A percentile compares a stretch with the other conserved stretches of the same genome.
Conservation (phyloP, 2,113 vertebrate species). For the Terrapene triunguis region DNA sequence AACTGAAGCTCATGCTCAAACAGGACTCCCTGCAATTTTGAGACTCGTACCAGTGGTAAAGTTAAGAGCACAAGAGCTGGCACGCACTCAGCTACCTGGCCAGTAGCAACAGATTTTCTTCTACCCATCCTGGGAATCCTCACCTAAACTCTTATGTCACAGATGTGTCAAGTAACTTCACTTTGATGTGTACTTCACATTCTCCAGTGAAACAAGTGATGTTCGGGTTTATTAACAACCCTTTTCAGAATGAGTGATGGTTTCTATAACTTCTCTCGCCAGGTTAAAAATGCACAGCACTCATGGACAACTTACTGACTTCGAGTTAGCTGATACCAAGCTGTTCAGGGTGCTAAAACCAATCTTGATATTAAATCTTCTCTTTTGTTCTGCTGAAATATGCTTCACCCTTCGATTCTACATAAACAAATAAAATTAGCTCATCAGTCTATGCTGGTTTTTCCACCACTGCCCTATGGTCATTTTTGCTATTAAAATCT, state of each 20-base stretch:
- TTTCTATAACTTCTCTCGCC: not conserved
- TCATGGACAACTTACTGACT: slow-evolving; percentile 73
- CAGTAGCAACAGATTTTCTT: not conserved
- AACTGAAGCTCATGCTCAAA: not conserved
- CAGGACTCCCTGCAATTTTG: not conserved
- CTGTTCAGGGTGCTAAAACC: slow-evolving; percentile 90
- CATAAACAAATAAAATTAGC: not conserved
- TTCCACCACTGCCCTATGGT: not conserved
- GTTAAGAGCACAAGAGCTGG: not conserved
- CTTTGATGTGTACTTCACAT: not conserved
- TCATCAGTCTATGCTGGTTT: not conserved
- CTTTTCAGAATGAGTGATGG: not conserved
- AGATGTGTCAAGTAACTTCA: not conserved
- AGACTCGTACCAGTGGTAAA: not conserved
- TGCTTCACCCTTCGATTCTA: slow-evolving; percentile 90
- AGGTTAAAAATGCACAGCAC: not conserved
- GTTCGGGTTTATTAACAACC: not conserved
- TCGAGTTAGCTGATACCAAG: slow-evolving; percentile 90
- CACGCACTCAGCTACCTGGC: not conserved
- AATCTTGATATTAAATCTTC: slow-evolving; percentile 93
- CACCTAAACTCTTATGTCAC: not conserved
- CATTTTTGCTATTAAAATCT: not conserved
- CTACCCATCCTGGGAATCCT: not conserved
- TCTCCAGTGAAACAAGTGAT: not conserved
- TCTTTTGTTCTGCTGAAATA: slow-evolving; percentile 94